Evolutionary conservation across 2,888 invertebrate genomes (phyloP).

Genomic region (Lasioglossum malachurum): DNA sequence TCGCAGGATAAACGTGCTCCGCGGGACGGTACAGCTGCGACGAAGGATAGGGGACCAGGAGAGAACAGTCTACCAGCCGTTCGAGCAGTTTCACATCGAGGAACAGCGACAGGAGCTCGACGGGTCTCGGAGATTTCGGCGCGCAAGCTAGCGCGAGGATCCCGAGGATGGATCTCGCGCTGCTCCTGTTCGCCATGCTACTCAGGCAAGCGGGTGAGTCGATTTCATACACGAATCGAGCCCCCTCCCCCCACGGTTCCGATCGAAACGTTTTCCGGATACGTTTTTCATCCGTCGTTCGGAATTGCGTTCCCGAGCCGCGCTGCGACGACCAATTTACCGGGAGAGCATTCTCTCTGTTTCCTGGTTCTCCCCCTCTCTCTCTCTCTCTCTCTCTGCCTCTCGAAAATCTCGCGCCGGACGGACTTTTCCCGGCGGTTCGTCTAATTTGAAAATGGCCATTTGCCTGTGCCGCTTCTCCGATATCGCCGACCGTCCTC

Average conservation of each 20-base stretch:
- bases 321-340: not conserved
- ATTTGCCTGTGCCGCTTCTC: not conserved
- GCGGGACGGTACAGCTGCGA: not conserved
- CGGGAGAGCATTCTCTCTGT: not conserved
- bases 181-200: slow-evolving; percentile 70
- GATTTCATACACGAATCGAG: not conserved
- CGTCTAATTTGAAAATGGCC: slow-evolving; percentile 54
- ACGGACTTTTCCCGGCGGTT: not conserved
- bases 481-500: not conserved
- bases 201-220: slow-evolving; percentile 76
- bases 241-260: not conserved
- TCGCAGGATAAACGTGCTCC: not conserved
- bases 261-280: not conserved
- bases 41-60: not conserved
- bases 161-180: slow-evolving; percentile 74
- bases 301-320: not conserved
- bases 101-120: not conserved
- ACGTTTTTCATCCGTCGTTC: not conserved
- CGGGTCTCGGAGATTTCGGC: not conserved
- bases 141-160: slow-evolving; percentile 40
- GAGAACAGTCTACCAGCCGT: not conserved
- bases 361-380: not conserved
- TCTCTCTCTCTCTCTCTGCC: not conserved
- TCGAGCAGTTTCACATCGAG: not conserved
- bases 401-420: slow-evolving; percentile 9